Conservation (phyloP, 2,113 vertebrate genomes). For the Boulengeromyrus knoepffleri region DNA sequence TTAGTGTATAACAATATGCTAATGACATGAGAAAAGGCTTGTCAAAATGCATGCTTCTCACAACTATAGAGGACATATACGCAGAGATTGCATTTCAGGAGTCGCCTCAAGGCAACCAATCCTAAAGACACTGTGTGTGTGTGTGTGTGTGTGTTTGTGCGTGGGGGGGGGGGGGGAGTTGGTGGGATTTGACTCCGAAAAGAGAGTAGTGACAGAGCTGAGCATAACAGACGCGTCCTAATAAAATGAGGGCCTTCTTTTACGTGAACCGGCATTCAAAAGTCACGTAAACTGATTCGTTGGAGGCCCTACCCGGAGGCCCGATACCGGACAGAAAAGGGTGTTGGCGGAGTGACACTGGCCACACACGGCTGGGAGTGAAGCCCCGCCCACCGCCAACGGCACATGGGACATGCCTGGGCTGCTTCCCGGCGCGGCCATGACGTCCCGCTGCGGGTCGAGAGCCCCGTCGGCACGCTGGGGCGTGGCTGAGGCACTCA, state of each 20-base stretch:
- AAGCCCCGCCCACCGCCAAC: not conserved
- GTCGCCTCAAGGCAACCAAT: not conserved
- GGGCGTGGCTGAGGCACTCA: not conserved
- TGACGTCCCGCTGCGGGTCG: not conserved
- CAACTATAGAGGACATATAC: not conserved
- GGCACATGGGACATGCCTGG: not conserved
- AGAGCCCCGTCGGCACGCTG: not conserved
- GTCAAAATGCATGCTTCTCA: not conserved
- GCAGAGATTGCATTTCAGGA: not conserved
- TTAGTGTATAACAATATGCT: not conserved
- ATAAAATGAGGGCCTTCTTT: not conserved
- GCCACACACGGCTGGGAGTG: not conserved
- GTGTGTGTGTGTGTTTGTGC: no score
- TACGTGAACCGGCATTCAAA: not conserved
- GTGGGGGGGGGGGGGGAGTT: no score
- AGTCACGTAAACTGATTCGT: not conserved
- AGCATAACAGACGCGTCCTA: not conserved
- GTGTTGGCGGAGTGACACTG: not conserved
- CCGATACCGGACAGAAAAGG: not conserved
- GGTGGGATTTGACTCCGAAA: not conserved
- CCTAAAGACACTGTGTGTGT: not conserved
- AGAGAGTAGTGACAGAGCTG: not conserved
- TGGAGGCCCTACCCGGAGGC: not conserved
- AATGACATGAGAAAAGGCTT: not conserved
- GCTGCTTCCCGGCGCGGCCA: not conserved